phyloP scores from a whole-genome alignment of 92 coral and sea anemone genomes.

The Epizoanthus scotinus region DNA sequence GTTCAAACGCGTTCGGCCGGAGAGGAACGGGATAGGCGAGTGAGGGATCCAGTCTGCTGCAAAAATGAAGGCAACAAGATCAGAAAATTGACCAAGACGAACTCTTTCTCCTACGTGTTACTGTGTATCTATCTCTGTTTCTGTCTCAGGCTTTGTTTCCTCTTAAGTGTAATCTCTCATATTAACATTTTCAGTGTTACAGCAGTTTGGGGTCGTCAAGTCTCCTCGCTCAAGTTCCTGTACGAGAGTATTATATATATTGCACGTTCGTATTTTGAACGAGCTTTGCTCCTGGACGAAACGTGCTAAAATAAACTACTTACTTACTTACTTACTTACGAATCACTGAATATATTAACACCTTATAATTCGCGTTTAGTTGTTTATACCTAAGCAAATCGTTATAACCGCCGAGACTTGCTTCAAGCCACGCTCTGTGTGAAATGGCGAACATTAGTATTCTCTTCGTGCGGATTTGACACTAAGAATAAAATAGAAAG shows the following conservation, averaged over 20 bases:
- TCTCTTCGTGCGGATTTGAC: not conserved
- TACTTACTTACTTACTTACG: too few species aligned
- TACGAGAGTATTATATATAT: too few species aligned
- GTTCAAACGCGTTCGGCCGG: conserved; percentile 82
- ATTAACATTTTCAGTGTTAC: too few species aligned
- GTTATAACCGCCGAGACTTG: not conserved
- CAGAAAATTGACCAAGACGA: not conserved
- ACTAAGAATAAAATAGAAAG: not conserved
- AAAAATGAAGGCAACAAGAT: not conserved
- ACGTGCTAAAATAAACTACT: too few species aligned
- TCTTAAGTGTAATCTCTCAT: too few species aligned
- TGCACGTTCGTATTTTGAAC: too few species aligned
- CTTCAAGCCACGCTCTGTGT: not conserved
- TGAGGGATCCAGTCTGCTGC: conserved; percentile 80
- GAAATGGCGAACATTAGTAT: conserved; percentile 18
- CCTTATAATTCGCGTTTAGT: not conserved
- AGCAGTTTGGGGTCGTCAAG: too few species aligned
- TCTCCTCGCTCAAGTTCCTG: not conserved
- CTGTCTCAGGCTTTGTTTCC: too few species aligned
- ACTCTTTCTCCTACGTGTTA: not conserved
- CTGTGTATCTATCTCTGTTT: too few species aligned
- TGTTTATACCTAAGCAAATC: not conserved
- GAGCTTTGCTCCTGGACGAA: too few species aligned
- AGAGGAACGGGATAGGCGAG: conserved; percentile 84
- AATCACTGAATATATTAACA: not conserved